Base-by-base conservation (phyloP, 35 echinoderm and acorn worm genomes). In the Eucidaris tribuloides region DNA sequence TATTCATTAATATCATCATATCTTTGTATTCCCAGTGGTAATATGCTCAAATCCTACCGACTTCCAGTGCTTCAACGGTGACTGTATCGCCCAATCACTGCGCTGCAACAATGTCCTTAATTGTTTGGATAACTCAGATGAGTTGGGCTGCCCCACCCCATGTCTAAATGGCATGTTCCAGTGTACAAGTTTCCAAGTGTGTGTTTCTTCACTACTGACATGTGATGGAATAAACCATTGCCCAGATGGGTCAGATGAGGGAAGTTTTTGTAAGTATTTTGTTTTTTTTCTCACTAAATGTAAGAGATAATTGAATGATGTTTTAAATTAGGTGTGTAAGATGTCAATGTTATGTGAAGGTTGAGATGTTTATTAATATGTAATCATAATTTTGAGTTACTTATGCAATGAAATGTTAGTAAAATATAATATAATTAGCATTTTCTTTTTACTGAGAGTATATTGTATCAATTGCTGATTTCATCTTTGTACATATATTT, bases 141-240 rank as follows among this genome's bases (percentile, higher is more conserved):
- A 84, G 62, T 41, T 4, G 3, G 37, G 42, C 37, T 84, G 82
- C 30, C 61, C 68, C 33, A 7, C 44, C 35, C 68, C 68, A 25
- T 74, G 68, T 22, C 68, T 35, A 23, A 74, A 44, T 74, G 68
- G 68, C 29, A 74, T 74, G 68, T 74, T 74, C 41, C 35, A 38
- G 34, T 74, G 68, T 20, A 74, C 68, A 33, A 35, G 35, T 20
- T 42, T 74, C 36, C 68, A 42, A 3, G 43, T 29, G 52, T 80
- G 45, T 80, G 44, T 80, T 18, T 55, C 45, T 4, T 80, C 52
- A 35, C 55, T 80, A 40, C 61, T 81, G 3, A 36, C 70, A 7
- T 89, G 87, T 43, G 56, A 89, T 33, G 79, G 64, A 20, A 60
- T 76, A 22, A 59, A 76, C 43, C 64, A 89, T 34, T 80, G 85